Evolutionary conservation across 2,113 vertebrate species (phyloP).

Genomic region (Euleptes europaea): DNA sequence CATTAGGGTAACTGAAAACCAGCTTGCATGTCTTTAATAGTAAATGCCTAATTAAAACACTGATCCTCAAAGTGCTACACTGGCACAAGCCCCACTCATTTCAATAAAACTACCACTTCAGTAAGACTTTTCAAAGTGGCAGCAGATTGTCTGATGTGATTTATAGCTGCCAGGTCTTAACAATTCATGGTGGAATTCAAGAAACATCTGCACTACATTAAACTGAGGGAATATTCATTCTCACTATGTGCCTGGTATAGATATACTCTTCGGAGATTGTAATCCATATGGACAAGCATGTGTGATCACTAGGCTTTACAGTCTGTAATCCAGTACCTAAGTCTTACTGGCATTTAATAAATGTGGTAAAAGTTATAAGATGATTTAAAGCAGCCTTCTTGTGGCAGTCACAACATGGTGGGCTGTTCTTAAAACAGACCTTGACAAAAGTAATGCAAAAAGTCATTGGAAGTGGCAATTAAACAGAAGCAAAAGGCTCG

Average conservation of each 20-base stretch:
- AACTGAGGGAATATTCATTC: neutral
- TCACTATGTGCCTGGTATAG: neutral
- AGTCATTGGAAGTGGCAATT: neutral
- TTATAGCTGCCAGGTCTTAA: conserved; percentile 5
- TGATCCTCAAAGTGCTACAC: conserved; percentile 20
- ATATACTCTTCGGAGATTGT: neutral
- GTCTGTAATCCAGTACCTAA: neutral
- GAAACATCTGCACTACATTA: neutral
- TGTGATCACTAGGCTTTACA: neutral
- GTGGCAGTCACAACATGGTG: neutral
- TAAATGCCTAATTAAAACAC: neutral
- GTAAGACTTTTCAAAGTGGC: conserved; percentile 21
- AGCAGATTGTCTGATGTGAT: conserved; percentile 17
- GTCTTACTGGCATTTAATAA: neutral
- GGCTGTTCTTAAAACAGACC: neutral
- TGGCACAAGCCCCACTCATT: conserved; percentile 9
- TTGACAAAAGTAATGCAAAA: neutral
- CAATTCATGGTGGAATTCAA: conserved; percentile 3
- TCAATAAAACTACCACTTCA: conserved; percentile 11
- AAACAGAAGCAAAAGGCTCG: neutral
- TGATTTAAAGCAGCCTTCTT: neutral
- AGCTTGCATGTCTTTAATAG: neutral
- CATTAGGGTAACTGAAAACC: neutral
- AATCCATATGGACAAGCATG: neutral
- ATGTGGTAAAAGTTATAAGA: neutral